Evolutionary conservation across 2,888 invertebrate genomes (phyloP).

Genomic region (Diaphora mendica): DNA sequence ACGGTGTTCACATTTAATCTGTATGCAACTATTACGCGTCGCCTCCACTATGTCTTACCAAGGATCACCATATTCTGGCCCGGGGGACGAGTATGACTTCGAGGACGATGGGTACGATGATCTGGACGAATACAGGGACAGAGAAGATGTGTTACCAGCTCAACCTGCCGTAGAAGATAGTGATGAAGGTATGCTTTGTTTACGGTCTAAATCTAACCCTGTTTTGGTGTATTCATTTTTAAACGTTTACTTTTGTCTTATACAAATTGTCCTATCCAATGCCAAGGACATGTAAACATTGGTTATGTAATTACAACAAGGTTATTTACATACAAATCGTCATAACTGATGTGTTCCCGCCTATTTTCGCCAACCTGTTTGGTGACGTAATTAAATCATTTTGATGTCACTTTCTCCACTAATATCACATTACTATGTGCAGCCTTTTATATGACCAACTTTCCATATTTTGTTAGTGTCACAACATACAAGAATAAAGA

Average conservation of each 20-base stretch:
- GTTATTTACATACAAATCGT: conserved; percentile 54
- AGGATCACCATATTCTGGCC: conserved; percentile 89
- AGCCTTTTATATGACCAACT: conserved; percentile 27
- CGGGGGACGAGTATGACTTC: conserved; percentile 90
- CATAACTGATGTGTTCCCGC: conserved; percentile 69
- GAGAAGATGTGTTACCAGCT: conserved; percentile 84
- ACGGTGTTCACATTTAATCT: conserved; percentile 79
- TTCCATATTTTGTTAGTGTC: conserved; percentile 24
- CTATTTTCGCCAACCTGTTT: conserved; percentile 65
- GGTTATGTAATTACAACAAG: conserved; percentile 68
- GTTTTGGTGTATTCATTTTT: conserved; percentile 67
- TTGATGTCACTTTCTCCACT: conserved; percentile 73
- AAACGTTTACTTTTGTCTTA: conserved; percentile 47
- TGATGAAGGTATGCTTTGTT: conserved; percentile 85
- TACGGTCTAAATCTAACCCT: conserved; percentile 67
- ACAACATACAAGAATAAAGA: not conserved
- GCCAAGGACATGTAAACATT: conserved; percentile 63
- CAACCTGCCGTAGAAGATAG: conserved; percentile 88
- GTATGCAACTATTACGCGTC: conserved; percentile 86
- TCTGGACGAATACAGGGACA: conserved; percentile 89
- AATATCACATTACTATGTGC: conserved; percentile 28
- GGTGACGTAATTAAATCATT: conserved; percentile 75
- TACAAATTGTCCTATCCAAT: conserved; percentile 40
- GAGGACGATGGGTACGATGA: conserved; percentile 91
- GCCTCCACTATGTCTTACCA: conserved; percentile 88